phyloP scores from a whole-genome alignment of 2,797 vertebrate genomes.

The Ibycter americanus region DNA sequence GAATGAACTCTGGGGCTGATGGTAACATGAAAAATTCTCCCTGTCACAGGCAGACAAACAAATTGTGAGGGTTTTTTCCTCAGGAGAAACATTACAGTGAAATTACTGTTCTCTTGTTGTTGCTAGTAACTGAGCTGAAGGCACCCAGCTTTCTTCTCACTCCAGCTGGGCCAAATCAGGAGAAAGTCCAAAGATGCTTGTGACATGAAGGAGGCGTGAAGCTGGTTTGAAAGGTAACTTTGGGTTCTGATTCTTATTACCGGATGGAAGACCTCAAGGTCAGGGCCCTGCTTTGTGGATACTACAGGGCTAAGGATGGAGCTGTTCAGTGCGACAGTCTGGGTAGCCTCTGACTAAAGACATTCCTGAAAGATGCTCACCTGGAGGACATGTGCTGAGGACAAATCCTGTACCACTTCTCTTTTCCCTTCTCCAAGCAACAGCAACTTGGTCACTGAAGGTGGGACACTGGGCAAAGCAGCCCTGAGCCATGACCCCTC shows the following conservation, averaged over 20 bases:
- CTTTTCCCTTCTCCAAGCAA: not conserved
- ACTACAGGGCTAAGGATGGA: not conserved
- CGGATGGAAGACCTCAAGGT: not conserved
- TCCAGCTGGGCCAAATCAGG: not conserved
- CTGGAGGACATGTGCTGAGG: not conserved
- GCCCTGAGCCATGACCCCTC: not conserved
- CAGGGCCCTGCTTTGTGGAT: not conserved
- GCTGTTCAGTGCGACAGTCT: not conserved
- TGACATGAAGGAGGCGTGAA: not conserved
- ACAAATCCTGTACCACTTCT: not conserved
- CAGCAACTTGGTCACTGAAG: not conserved
- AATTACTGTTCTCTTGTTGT: not conserved
- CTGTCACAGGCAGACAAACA: constrained; percentile 54
- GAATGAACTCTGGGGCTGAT: constrained; percentile 47
- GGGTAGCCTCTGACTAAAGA: not conserved
- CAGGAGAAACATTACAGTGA: not conserved
- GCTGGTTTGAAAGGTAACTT: not conserved
- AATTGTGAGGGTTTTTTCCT: not conserved
- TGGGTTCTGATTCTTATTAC: not conserved
- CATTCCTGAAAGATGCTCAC: not conserved
- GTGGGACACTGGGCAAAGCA: not conserved
- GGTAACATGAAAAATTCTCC: constrained; percentile 41
- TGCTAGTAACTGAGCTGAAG: not conserved
- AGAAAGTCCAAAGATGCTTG: not conserved
- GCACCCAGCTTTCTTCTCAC: not conserved